A percentile compares a stretch with the other conserved stretches of the same genome.
Conservation (phyloP, 2,888 invertebrate species). For the Andrena bicolor region DNA sequence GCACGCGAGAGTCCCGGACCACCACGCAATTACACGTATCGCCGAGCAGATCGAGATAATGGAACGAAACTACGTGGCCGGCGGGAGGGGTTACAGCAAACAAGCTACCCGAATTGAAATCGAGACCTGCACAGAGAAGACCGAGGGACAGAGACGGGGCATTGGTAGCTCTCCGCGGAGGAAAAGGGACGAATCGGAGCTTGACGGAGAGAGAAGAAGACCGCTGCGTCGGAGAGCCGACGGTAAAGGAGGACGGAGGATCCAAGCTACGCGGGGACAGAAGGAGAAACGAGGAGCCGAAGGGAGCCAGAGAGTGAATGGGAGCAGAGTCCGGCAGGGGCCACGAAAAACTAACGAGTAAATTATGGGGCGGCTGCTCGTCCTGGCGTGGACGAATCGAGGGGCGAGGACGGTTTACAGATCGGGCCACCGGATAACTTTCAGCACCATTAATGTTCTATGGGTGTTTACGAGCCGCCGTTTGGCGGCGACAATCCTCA, state of each 20-base stretch:
- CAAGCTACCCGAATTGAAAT: constrained; percentile 67
- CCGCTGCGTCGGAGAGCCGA: not conserved
- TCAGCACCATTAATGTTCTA: constrained; percentile 79
- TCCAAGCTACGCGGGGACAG: not conserved
- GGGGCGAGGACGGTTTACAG: constrained; percentile 67
- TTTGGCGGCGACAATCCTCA: constrained; percentile 71
- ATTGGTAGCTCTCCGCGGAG: too few species aligned
- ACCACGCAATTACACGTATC: constrained; percentile 74
- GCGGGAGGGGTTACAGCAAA: constrained; percentile 68
- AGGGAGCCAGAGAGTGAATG: constrained; percentile 32
- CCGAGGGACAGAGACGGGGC: too few species aligned
- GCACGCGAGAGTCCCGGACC: constrained; percentile 50
- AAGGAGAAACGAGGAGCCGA: constrained; percentile 20
- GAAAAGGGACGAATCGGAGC: too few species aligned
- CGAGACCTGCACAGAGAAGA: constrained; percentile 9
- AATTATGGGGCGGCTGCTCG: constrained; percentile 82
- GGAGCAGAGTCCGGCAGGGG: constrained; percentile 31
- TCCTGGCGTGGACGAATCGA: constrained; percentile 68
- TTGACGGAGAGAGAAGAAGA: not conserved
- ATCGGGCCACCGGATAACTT: constrained; percentile 81
- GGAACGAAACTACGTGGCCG: constrained; percentile 42
- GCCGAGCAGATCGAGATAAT: constrained; percentile 76
- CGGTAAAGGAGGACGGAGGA: constrained; percentile 4
- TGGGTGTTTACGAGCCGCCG: constrained; percentile 74
- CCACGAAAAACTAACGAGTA: constrained; percentile 80